Conservation (phyloP, 2,797 vertebrate species). For the Paguma larvata region DNA sequence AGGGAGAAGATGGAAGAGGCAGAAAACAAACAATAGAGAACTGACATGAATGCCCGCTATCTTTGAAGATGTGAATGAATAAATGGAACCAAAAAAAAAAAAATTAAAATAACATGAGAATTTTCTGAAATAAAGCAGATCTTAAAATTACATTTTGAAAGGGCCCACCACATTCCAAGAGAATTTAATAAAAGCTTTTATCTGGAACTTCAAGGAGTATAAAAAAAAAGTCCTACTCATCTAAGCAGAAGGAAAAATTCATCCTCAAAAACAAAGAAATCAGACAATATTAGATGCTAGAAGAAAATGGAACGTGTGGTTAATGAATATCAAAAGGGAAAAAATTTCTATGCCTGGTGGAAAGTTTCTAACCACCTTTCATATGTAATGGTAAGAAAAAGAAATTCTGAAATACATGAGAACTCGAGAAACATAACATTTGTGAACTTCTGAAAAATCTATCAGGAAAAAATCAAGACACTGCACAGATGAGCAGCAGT, state of each 20-base stretch:
- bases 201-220: not conserved
- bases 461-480: not conserved
- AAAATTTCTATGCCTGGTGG: not conserved
- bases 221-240: not conserved
- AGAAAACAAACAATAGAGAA: not conserved
- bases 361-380: not conserved
- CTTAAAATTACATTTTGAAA: conserved; percentile 54
- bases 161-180: not conserved
- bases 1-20: not conserved
- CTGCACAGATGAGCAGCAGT: not conserved
- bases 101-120: not conserved
- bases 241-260: not conserved
- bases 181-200: not conserved
- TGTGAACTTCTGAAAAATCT: not conserved
- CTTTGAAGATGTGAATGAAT: conserved; percentile 51
- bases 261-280: conserved; percentile 49
- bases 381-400: not conserved
- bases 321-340: not conserved
- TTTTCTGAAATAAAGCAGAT: conserved; percentile 1
- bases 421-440: not conserved
- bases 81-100: conserved; percentile 19
- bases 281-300: not conserved
- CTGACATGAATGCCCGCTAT: not conserved
- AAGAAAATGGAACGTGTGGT: not conserved
- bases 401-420: conserved; percentile 9